Evolutionary conservation across 2,797 vertebrate species (phyloP).

Genomic region (Amphiprion clarkii): DNA sequence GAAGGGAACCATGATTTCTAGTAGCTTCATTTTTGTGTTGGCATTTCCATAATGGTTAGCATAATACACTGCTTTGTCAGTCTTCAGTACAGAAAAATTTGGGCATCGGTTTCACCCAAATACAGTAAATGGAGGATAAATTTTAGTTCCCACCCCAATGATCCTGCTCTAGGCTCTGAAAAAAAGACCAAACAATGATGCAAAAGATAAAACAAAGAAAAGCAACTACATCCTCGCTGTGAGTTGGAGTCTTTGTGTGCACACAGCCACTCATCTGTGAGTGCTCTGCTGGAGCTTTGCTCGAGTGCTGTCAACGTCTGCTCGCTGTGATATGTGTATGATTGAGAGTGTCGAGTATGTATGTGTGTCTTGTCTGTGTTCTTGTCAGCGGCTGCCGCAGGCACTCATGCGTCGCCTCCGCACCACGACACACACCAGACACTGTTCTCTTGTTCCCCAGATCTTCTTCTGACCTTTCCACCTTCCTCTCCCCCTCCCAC

Average conservation of each 20-base stretch:
- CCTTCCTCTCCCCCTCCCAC: slow-evolving; percentile 78
- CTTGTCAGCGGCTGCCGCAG: slow-evolving; percentile 82
- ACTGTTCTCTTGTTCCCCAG: slow-evolving; percentile 84
- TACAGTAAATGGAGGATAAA: slow-evolving; percentile 41
- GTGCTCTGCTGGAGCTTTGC: slow-evolving; percentile 78
- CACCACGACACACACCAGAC: slow-evolving; percentile 85
- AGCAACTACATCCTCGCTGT: slow-evolving; percentile 56
- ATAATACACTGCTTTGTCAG: slow-evolving; percentile 12
- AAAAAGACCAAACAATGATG: slow-evolving; percentile 45
- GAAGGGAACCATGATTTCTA: neutral
- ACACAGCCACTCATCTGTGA: slow-evolving; percentile 77
- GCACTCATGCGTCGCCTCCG: slow-evolving; percentile 85
- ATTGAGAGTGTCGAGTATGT: slow-evolving; percentile 76
- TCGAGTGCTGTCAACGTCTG: slow-evolving; percentile 81
- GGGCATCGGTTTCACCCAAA: slow-evolving; percentile 35
- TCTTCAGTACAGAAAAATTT: slow-evolving; percentile 19
- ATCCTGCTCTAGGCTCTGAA: slow-evolving; percentile 41
- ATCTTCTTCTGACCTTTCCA: slow-evolving; percentile 85
- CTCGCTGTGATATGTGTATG: slow-evolving; percentile 81
- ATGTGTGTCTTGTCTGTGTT: slow-evolving; percentile 73
- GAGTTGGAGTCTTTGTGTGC: slow-evolving; percentile 57
- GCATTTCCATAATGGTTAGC: slow-evolving; percentile 5
- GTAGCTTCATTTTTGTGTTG: neutral
- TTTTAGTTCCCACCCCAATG: slow-evolving; percentile 42
- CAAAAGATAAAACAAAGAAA: slow-evolving; percentile 75